phyloP scores from a whole-genome alignment of 2,888 invertebrate species.

The Tubulanus polymorphus region DNA sequence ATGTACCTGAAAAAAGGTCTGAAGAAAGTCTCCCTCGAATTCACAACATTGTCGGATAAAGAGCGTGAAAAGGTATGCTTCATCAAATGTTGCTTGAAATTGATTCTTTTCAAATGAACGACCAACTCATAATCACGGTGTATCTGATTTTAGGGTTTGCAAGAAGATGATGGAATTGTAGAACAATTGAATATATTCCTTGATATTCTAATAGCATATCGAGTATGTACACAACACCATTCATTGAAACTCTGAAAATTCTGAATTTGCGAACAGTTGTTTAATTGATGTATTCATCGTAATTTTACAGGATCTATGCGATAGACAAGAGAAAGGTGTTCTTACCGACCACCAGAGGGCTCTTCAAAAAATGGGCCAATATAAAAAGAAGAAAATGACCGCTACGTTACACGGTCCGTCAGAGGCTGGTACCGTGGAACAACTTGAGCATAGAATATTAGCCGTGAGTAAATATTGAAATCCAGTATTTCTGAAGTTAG shows the following conservation, averaged over 20 bases:
- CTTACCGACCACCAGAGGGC: conserved; percentile 49
- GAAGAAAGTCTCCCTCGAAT: conserved; percentile 41
- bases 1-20: conserved; percentile 43
- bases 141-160: conserved; percentile 31
- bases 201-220: conserved; percentile 47
- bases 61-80: conserved; percentile 38
- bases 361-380: conserved; percentile 48
- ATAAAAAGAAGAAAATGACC: conserved; percentile 50
- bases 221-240: conserved; percentile 26
- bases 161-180: conserved; percentile 45
- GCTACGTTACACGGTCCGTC: conserved; percentile 40
- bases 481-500: neutral
- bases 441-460: conserved; percentile 47
- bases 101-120: neutral
- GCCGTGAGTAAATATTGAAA: conserved; percentile 22
- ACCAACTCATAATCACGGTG: neutral
- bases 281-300: neutral
- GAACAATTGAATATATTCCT: conserved; percentile 48
- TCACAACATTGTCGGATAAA: conserved; percentile 42
- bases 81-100: neutral
- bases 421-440: conserved; percentile 45
- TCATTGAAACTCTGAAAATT: conserved; percentile 3
- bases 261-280: neutral
- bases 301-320: conserved; percentile 48
- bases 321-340: conserved; percentile 52